Conservation (phyloP, 2,113 vertebrate genomes). For the Hippopotamus amphibius region DNA sequence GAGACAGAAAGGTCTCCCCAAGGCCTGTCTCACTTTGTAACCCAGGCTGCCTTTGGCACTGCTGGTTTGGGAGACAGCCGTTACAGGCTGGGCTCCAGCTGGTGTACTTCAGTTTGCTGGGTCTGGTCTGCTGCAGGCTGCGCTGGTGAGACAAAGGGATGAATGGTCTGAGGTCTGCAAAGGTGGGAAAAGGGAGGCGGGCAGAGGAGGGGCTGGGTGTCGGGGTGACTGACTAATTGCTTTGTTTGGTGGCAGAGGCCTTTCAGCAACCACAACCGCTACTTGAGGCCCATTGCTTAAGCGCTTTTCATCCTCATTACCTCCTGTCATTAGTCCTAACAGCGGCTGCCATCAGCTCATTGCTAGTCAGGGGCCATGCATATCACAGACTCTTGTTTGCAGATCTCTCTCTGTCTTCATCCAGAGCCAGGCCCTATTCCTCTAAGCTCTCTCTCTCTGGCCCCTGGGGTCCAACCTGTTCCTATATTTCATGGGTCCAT, state of each 20-base stretch:
- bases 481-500: slow-evolving; percentile 51
- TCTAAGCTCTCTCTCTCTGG: not conserved
- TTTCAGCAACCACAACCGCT: slow-evolving; percentile 72
- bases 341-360: slow-evolving; percentile 63
- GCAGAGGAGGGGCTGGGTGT: slow-evolving; percentile 59
- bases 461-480: not conserved
- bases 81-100: slow-evolving; percentile 56
- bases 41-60: not conserved
- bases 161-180: slow-evolving; percentile 67
- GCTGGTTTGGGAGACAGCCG: not conserved
- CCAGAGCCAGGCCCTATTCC: not conserved
- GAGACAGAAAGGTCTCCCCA: not conserved
- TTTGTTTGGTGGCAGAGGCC: slow-evolving; percentile 66
- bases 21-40: not conserved
- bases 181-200: slow-evolving; percentile 67
- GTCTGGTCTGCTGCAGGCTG: not conserved
- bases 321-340: slow-evolving; percentile 70
- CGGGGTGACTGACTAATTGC: slow-evolving; percentile 69
- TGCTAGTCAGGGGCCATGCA: slow-evolving; percentile 59
- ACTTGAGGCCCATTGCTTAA: slow-evolving; percentile 73
- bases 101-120: slow-evolving; percentile 29
- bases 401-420: not conserved
- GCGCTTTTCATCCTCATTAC: slow-evolving; percentile 77
- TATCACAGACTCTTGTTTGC: not conserved
- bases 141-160: slow-evolving; percentile 72